Evolutionary conservation across 2,888 invertebrate genomes (phyloP).

Genomic region (Tortrix viridana): DNA sequence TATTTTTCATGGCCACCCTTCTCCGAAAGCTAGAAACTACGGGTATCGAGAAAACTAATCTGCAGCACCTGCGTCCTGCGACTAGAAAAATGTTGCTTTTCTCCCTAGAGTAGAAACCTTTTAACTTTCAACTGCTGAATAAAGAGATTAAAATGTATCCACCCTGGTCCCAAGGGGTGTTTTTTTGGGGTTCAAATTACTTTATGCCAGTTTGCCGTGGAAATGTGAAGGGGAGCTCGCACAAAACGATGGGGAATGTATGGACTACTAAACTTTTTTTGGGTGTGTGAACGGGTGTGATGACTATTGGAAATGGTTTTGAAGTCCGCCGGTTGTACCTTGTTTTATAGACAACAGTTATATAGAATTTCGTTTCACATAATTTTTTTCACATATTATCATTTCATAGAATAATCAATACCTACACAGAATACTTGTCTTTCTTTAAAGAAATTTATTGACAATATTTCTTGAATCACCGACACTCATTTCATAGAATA

Average conservation of each 20-base stretch:
- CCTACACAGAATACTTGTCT: too few relatives aligned
- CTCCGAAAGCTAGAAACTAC: conserved; percentile 43
- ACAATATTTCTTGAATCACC: too few relatives aligned
- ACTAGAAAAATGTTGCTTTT: conserved; percentile 51
- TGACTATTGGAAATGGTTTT: background rate
- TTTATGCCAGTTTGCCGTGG: conserved; percentile 24
- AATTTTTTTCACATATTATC: too few relatives aligned
- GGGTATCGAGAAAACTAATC: conserved; percentile 61
- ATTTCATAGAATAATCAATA: too few relatives aligned
- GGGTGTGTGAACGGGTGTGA: background rate
- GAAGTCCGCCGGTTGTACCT: too few relatives aligned
- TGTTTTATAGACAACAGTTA: background rate
- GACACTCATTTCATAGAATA: too few relatives aligned
- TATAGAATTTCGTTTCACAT: too few relatives aligned
- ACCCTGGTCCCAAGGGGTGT: conserved; percentile 41
- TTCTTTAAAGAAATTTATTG: too few relatives aligned
- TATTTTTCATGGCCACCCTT: conserved; percentile 22
- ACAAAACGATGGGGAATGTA: background rate
- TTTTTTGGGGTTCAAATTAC: conserved; percentile 37
- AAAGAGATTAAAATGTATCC: conserved; percentile 42
- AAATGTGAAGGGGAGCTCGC: conserved; percentile 7
- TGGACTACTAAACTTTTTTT: background rate
- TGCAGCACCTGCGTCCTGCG: conserved; percentile 44
- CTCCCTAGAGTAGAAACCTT: conserved; percentile 45
- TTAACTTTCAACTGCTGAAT: conserved; percentile 46